Evolutionary conservation across 2,888 invertebrate species (phyloP).

Genomic region (Melanotus villosus): DNA sequence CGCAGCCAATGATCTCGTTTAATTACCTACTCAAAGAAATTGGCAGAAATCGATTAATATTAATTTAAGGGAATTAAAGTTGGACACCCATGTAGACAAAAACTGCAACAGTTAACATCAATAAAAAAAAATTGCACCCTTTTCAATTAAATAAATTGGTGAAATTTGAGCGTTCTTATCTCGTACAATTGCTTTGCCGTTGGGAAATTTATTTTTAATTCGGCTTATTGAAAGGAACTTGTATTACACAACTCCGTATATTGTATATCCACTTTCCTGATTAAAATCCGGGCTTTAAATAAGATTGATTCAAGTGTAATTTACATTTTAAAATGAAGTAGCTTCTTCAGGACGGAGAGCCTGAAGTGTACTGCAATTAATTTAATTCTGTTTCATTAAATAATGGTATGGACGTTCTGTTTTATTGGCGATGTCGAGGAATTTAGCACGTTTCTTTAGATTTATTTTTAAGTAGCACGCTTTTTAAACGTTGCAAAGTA

Average conservation of each 20-base stretch:
- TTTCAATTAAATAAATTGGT: too few species aligned
- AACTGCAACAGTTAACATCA: too few species aligned
- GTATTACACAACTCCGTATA: not conserved
- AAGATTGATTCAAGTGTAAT: slow-evolving; percentile 25
- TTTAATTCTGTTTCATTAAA: slow-evolving; percentile 32
- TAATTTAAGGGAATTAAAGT: not conserved
- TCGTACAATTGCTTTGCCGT: too few species aligned
- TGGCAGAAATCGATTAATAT: slow-evolving; percentile 13
- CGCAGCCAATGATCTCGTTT: not conserved
- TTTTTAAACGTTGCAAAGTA: not conserved
- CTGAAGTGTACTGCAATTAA: slow-evolving; percentile 24
- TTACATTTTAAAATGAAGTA: slow-evolving; percentile 27
- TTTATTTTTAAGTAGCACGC: not conserved
- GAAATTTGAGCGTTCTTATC: too few species aligned
- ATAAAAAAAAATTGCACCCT: too few species aligned
- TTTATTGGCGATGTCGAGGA: slow-evolving; percentile 5
- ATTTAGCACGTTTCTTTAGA: not conserved
- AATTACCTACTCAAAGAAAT: not conserved
- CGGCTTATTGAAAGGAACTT: not conserved
- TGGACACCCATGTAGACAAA: too few species aligned
- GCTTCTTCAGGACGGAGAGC: slow-evolving; percentile 6
- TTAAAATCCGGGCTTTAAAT: slow-evolving; percentile 21
- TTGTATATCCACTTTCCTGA: slow-evolving; percentile 20
- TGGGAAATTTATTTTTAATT: not conserved
- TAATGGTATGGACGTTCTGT: slow-evolving; percentile 14